Percentiles rank a stretch among this genome's conserved stretches.
These are phyloP conservation scores for Drosophila orosa DNA, from an alignment of 1,140 invertebrate species.

Conservation along the genomic window DNA sequence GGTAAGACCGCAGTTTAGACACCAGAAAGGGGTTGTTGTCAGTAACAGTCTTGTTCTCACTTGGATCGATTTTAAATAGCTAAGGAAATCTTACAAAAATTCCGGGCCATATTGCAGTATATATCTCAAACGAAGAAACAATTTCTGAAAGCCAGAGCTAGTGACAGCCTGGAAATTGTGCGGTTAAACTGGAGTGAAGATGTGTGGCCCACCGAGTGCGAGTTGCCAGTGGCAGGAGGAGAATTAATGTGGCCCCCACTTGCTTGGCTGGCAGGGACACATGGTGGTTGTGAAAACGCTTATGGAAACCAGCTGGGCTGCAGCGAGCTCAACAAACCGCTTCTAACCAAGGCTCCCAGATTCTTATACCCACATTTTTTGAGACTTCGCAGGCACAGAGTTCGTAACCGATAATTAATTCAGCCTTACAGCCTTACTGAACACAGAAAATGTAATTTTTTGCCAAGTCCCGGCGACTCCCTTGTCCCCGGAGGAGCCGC, in stretches of 20 bases:
- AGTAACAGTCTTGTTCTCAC: not conserved
- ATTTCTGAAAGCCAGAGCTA: not conserved
- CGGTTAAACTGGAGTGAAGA: constrained; percentile 8
- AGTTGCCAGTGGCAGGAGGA: not conserved
- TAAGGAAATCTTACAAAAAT: not conserved
- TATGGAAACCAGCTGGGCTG: not conserved
- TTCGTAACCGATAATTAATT: constrained; percentile 1
- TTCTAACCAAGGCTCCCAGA: not conserved
- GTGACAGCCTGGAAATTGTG: constrained; percentile 35
- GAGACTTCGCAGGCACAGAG: not conserved
- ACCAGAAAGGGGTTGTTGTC: constrained; percentile 7
- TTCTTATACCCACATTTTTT: not conserved
- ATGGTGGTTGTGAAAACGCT: constrained; percentile 10
- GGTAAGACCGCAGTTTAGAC: constrained; percentile 30
- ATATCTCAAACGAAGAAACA: not conserved
- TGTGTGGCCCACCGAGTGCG: not conserved
- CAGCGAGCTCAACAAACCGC: not conserved
- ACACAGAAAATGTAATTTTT: not conserved
- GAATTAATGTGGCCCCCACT: constrained; percentile 14
- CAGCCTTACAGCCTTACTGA: not conserved
- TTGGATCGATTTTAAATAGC: not conserved
- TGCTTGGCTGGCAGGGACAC: constrained; percentile 12
- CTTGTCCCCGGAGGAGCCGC: constrained; percentile 5
- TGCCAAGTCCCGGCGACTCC: not conserved
- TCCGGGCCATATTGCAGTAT: not conserved